phyloP scores from a whole-genome alignment of 2,888 invertebrate genomes.

The Tenthredo amoena region DNA sequence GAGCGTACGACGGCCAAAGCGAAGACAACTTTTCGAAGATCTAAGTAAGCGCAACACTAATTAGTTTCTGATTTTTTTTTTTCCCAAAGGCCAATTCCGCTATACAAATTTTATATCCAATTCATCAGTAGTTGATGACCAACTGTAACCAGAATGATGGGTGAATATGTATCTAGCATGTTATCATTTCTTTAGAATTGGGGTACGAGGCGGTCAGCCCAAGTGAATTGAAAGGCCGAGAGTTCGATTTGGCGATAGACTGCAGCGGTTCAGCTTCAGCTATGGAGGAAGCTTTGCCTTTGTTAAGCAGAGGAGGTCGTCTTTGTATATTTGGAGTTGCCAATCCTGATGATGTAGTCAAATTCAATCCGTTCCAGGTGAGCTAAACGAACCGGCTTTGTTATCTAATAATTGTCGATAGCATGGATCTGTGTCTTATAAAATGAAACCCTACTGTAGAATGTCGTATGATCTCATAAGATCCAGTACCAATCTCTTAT shows the following conservation, averaged over 20 bases:
- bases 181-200: slow-evolving; percentile 79
- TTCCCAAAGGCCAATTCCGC: background rate
- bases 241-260: slow-evolving; percentile 85
- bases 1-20: slow-evolving; percentile 79
- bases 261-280: slow-evolving; percentile 87
- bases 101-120: background rate
- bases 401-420: background rate
- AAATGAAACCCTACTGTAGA: background rate
- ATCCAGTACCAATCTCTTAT: no score
- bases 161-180: background rate
- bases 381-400: background rate
- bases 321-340: slow-evolving; percentile 86
- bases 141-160: background rate
- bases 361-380: slow-evolving; percentile 72
- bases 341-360: slow-evolving; percentile 78
- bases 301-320: slow-evolving; percentile 82
- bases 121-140: background rate
- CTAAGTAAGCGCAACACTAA: slow-evolving; percentile 65
- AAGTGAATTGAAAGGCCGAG: slow-evolving; percentile 79
- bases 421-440: background rate
- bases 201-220: slow-evolving; percentile 82
- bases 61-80: background rate
- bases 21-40: slow-evolving; percentile 65
- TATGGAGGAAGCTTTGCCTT: slow-evolving; percentile 82
- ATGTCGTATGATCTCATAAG: no score